phyloP scores from a whole-genome alignment of 2,113 vertebrate genomes.

The Vulpes lagopus region DNA sequence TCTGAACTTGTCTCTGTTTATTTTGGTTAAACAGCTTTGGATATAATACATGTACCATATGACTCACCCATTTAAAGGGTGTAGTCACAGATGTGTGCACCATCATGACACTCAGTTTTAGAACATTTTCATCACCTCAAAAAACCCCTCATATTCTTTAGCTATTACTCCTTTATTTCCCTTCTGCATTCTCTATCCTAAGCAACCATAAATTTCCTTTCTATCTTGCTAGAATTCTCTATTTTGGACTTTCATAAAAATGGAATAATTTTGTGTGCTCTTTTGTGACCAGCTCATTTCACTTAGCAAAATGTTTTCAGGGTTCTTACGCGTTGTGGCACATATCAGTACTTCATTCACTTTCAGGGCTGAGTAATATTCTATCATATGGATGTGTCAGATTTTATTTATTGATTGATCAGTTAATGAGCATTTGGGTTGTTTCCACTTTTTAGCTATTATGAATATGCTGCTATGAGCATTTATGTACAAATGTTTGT shows the following conservation, averaged over 20 bases:
- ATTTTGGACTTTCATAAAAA: not conserved
- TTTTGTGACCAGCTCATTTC: not conserved
- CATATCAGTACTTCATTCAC: not conserved
- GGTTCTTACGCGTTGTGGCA: not conserved
- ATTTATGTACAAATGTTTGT: not conserved
- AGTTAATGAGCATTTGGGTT: not conserved
- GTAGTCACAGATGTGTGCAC: not conserved
- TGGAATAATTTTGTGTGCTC: not conserved
- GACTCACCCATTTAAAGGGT: not conserved
- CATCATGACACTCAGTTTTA: not conserved
- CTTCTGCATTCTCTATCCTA: not conserved
- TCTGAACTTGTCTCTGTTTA: not conserved
- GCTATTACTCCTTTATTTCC: not conserved
- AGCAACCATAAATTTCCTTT: not conserved
- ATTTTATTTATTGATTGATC: not conserved
- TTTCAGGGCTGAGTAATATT: not conserved
- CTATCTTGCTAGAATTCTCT: not conserved
- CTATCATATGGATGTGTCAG: too few relatives aligned
- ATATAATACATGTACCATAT: not conserved
- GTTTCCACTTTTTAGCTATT: not conserved
- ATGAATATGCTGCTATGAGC: not conserved
- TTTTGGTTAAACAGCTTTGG: not conserved
- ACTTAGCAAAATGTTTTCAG: not conserved
- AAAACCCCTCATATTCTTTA: not conserved
- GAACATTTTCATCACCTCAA: not conserved